Base-by-base conservation (phyloP, 2,797 vertebrate species). In the Cyclura pinguis region DNA sequence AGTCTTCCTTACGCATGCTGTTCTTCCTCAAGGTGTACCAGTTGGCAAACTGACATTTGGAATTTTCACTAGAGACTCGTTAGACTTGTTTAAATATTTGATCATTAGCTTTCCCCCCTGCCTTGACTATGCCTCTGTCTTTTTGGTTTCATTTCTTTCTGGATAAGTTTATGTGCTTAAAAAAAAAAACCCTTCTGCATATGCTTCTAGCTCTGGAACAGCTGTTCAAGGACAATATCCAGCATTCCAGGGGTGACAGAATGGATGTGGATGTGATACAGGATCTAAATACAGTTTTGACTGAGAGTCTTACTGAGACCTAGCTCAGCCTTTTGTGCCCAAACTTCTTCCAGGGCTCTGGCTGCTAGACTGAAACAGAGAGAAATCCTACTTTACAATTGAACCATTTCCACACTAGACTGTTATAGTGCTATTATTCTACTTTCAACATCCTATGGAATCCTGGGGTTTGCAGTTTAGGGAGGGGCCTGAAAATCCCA, bases 131-230 rank as follows among this genome's bases (percentile, higher is more conserved):
- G 50, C n/a, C 77, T n/a, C 29, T 76, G 8, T 91, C 35, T 13
- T 85, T 22, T 90, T 50, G 74, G 87, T 50, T 89, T 92, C 77
- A 14, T 93, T n/a, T 81, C 80, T 62, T 88, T 93, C 84, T 90
- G 90, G 89, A 14, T 4, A 90, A 83, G 14, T 76, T 77, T 89
- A 91, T 91, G 55, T 35, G 6, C 42, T 42, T 42, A 42, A 42
- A 81, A 72, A 92, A 93, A 83, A 62, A 88, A 47, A 72, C 1
- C 1, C 6, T 20, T 82, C 84, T 88, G 57, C 87, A 50, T 50
- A 88, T 32, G n/a, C 87, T 87, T 3, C 6, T 83, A 93, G 14
- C 3, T 85, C 91, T 80, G 86, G 77, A 88, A 81, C 18, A 94
- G 38, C 2, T 89, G 47, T 73, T 92, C 50, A 91, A 93, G 78